A percentile compares a stretch with the other conserved stretches of the same genome.
phyloP scores from a whole-genome alignment of 2,888 invertebrate species.

The Polyommatus icarus region DNA sequence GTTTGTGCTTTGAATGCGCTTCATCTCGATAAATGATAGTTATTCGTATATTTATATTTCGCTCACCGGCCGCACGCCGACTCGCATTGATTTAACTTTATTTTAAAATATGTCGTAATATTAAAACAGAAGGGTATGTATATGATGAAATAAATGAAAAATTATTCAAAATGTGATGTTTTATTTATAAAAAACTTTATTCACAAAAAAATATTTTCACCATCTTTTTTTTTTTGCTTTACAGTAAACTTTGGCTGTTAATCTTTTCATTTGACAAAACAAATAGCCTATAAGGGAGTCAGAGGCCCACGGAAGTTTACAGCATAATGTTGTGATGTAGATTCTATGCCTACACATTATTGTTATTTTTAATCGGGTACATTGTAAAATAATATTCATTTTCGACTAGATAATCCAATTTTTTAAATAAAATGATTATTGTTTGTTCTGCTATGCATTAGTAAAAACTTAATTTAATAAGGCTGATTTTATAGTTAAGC shows the following conservation, averaged over 20 bases:
- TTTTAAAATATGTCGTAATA: conserved; percentile 43
- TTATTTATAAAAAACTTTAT: conserved; percentile 45
- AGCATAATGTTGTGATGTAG: too few relatives aligned
- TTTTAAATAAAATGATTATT: not conserved
- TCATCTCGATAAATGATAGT: conserved; percentile 49
- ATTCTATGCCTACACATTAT: too few relatives aligned
- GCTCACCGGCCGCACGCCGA: conserved; percentile 40
- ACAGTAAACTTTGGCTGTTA: not conserved
- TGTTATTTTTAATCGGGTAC: not conserved
- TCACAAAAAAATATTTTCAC: conserved; percentile 33
- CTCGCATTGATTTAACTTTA: conserved; percentile 30
- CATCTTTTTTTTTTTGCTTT: not conserved
- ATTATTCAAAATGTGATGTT: conserved; percentile 63
- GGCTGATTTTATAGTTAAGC: too few relatives aligned
- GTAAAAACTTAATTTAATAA: not conserved
- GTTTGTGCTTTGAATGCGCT: conserved; percentile 74
- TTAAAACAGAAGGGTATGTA: conserved; percentile 72
- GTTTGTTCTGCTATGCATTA: not conserved
- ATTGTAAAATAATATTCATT: not conserved
- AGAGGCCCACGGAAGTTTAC: too few relatives aligned
- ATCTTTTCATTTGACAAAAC: not conserved
- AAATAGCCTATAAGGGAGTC: not conserved
- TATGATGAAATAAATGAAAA: conserved; percentile 57
- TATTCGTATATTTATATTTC: conserved; percentile 67
- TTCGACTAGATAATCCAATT: not conserved